phyloP scores from a whole-genome alignment of 1,140 invertebrate genomes.

The Amyelois transitella region DNA sequence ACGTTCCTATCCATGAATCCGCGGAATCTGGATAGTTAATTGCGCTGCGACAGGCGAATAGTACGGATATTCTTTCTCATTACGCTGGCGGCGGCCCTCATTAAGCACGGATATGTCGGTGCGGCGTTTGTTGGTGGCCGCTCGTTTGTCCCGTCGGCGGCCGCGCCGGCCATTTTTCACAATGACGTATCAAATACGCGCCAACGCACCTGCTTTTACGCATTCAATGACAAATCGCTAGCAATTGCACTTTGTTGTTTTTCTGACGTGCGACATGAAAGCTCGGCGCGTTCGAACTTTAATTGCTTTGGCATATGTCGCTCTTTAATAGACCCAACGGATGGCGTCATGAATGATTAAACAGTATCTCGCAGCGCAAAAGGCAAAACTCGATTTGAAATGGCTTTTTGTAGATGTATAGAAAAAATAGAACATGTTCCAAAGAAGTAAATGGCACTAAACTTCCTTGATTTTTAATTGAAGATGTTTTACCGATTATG shows the following conservation, averaged over 20 bases:
- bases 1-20: slow-evolving; percentile 10
- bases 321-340: not conserved
- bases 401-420: not conserved
- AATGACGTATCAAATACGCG: slow-evolving; percentile 27
- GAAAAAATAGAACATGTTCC: not conserved
- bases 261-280: not conserved
- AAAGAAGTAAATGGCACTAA: not conserved
- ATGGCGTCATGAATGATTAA: not conserved
- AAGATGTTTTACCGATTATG: not conserved
- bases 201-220: slow-evolving; percentile 29
- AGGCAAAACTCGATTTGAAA: not conserved
- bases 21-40: slow-evolving; percentile 27
- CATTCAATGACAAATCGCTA: slow-evolving; percentile 10
- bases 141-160: slow-evolving; percentile 29
- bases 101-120: slow-evolving; percentile 29
- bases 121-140: slow-evolving; percentile 20
- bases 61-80: slow-evolving; percentile 37
- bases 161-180: slow-evolving; percentile 29
- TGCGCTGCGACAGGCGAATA: slow-evolving; percentile 26
- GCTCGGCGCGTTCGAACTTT: not conserved
- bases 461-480: not conserved
- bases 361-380: not conserved
- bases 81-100: slow-evolving; percentile 25
- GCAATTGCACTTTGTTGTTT: not conserved
- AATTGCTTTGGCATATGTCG: not conserved